A percentile compares a stretch with the other conserved stretches of the same genome.
phyloP scores from a whole-genome alignment of 2,888 invertebrate genomes.

The Oscheius myriophilus region DNA sequence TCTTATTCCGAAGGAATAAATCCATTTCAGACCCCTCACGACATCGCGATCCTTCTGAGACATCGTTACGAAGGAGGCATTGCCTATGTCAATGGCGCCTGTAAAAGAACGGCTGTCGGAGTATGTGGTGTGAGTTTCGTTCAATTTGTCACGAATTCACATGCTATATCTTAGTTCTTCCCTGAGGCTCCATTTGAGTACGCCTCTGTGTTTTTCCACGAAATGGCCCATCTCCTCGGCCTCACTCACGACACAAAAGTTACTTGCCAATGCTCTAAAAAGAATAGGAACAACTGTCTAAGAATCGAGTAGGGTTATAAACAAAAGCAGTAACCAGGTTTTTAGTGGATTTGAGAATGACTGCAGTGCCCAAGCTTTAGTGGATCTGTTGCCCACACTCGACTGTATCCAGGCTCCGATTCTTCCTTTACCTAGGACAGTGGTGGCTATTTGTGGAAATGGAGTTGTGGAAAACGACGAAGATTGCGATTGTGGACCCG shows the following conservation, averaged over 20 bases:
- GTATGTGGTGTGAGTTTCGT: slow-evolving; percentile 45
- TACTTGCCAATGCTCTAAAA: slow-evolving; percentile 41
- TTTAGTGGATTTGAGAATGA: slow-evolving; percentile 52
- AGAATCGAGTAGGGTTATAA: slow-evolving; percentile 43
- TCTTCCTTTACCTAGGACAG: slow-evolving; percentile 29
- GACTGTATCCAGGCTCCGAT: slow-evolving; percentile 39
- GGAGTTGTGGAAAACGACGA: slow-evolving; percentile 50
- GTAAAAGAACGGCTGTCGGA: slow-evolving; percentile 45
- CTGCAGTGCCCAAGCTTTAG: slow-evolving; percentile 53
- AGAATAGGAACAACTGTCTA: slow-evolving; percentile 44
- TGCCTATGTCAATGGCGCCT: slow-evolving; percentile 49
- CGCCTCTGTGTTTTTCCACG: slow-evolving; percentile 54
- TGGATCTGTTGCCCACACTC: slow-evolving; percentile 38
- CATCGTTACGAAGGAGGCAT: slow-evolving; percentile 57
- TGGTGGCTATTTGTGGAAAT: slow-evolving; percentile 50
- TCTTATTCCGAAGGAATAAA: too few species aligned
- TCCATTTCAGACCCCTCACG: slow-evolving; percentile 35
- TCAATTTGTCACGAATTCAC: not conserved
- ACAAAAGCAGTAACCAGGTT: not conserved
- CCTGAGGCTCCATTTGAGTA: slow-evolving; percentile 47
- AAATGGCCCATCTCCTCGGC: slow-evolving; percentile 54
- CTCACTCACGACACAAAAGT: slow-evolving; percentile 46
- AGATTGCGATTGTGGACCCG: slow-evolving; percentile 56
- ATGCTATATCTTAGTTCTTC: slow-evolving; percentile 32
- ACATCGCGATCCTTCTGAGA: slow-evolving; percentile 48